Evolutionary conservation across 2,888 invertebrate species (phyloP).

Genomic region (Xylota sylvarum): DNA sequence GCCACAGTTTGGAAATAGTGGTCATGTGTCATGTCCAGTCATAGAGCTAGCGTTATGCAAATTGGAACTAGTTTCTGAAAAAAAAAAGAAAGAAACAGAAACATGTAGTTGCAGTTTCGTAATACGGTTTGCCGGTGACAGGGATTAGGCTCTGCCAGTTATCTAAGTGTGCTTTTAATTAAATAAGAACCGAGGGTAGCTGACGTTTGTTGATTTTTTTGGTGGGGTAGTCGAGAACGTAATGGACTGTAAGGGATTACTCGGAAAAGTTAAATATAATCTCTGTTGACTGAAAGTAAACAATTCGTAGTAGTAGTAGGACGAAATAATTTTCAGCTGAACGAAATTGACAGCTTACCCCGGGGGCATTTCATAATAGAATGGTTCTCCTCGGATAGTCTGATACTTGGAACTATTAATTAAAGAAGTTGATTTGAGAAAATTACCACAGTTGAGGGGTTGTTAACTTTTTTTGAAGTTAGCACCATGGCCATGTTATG

Average conservation of each 20-base stretch:
- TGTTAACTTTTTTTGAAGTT: too few relatives aligned
- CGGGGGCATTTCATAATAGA: too few relatives aligned
- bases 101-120: constrained; percentile 49
- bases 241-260: constrained; percentile 38
- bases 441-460: too few relatives aligned
- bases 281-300: constrained; percentile 30
- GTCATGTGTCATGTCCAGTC: constrained; percentile 64
- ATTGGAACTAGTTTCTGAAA: constrained; percentile 27
- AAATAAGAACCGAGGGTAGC: constrained; percentile 21
- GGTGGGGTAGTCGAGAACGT: background rate
- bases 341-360: background rate
- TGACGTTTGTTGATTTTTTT: background rate
- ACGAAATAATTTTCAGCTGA: background rate
- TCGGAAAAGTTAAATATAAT: constrained; percentile 20
- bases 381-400: background rate
- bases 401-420: constrained; percentile 10
- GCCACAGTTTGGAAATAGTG: background rate
- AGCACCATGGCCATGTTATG: too few relatives aligned
- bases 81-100: constrained; percentile 15
- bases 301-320: background rate
- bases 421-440: background rate
- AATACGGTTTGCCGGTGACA: constrained; percentile 23
- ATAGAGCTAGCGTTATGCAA: constrained; percentile 55
- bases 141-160: constrained; percentile 53
- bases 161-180: constrained; percentile 56